phyloP scores from a whole-genome alignment of 2,797 vertebrate species.

The Aselliscus stoliczkanus region DNA sequence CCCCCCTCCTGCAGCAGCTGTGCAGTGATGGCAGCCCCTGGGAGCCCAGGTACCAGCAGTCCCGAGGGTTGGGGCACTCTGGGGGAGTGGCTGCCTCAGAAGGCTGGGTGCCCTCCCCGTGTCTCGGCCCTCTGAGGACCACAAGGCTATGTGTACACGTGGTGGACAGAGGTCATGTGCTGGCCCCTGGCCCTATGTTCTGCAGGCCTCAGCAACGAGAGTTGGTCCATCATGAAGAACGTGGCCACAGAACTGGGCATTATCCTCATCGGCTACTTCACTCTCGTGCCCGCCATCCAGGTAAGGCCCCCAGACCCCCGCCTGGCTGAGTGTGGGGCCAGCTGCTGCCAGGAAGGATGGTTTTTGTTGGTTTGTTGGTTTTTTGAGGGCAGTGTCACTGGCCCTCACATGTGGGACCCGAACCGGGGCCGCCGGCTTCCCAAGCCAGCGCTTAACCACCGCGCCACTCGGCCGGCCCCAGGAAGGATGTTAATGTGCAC shows the following conservation, averaged over 20 bases:
- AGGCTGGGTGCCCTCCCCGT: not conserved
- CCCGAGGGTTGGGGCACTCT: not conserved
- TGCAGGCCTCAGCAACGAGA: conserved; percentile 95
- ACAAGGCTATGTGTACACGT: fast-evolving
- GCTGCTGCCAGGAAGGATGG: too few species aligned
- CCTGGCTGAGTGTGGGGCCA: too few species aligned
- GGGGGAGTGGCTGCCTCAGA: not conserved
- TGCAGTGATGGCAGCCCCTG: not conserved
- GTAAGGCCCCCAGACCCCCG: conserved; percentile 71
- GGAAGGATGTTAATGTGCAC: too few species aligned
- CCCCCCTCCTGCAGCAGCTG: not conserved
- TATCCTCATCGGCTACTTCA: conserved; percentile 98
- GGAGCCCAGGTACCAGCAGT: not conserved
- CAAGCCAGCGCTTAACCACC: too few species aligned
- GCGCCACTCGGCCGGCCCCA: too few species aligned
- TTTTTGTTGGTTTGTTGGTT: too few species aligned
- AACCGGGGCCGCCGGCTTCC: too few species aligned
- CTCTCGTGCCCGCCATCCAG: conserved; percentile 97
- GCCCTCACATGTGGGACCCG: too few species aligned
- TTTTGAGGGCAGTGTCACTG: too few species aligned
- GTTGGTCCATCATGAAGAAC: conserved; percentile 99
- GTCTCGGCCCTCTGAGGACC: not conserved
- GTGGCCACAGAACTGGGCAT: conserved; percentile 98
- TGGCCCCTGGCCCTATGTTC: not conserved
- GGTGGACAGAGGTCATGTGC: fast-evolving